These are phyloP conservation scores for Torymus aiolomorphi DNA, from an alignment of 2,888 invertebrate species.

Conservation along the genomic window DNA sequence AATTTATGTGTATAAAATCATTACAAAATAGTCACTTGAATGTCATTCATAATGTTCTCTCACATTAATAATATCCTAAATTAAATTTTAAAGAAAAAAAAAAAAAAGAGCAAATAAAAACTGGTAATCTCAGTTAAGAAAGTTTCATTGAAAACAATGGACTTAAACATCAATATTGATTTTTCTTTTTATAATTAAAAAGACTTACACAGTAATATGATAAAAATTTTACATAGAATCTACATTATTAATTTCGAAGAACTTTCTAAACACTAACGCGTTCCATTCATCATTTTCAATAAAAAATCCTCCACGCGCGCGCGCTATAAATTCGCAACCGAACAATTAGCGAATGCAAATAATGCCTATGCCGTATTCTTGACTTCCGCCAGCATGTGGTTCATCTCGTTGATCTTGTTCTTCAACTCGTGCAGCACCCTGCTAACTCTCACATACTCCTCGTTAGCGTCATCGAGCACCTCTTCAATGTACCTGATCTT, in stretches of 20 bases:
- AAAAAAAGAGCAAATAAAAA: neutral
- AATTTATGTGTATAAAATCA: conserved; percentile 46
- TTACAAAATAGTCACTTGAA: conserved; percentile 31
- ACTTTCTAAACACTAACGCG: too few species aligned
- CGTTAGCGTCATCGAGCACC: conserved; percentile 61
- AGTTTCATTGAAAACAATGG: conserved; percentile 18
- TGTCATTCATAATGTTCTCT: conserved; percentile 11
- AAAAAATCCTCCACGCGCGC: too few species aligned
- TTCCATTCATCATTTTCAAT: too few species aligned
- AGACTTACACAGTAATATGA: too few species aligned
- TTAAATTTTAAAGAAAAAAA: too few species aligned
- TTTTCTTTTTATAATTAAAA: neutral
- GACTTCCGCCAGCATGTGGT: conserved; percentile 59
- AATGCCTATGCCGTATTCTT: conserved; percentile 41
- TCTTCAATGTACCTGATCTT: conserved; percentile 59
- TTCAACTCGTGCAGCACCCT: conserved; percentile 58
- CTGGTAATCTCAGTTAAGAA: neutral
- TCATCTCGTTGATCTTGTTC: conserved; percentile 61
- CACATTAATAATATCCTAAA: conserved; percentile 6
- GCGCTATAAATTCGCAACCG: neutral
- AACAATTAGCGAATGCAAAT: neutral
- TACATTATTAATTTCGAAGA: too few species aligned
- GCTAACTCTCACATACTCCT: conserved; percentile 61
- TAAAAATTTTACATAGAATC: too few species aligned
- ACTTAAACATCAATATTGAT: neutral